Conservation (phyloP, 35 echinoderm and acorn worm genomes). For the Apostichopus californicus region DNA sequence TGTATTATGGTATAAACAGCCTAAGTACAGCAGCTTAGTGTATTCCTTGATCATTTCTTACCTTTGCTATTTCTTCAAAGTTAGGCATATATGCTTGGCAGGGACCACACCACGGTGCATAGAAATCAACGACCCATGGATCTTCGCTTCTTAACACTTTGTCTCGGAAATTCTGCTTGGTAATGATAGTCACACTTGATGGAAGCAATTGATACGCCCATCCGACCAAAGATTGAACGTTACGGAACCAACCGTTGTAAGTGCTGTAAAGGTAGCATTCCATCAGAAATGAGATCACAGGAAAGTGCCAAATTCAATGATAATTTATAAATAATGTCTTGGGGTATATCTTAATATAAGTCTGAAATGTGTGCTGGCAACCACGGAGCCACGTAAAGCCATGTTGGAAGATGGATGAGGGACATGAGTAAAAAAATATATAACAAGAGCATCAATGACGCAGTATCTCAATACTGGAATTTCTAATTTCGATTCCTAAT, state of each 20-base stretch:
- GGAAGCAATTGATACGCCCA: constrained; percentile 89
- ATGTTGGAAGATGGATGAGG: too few species aligned
- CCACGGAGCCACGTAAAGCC: too few species aligned
- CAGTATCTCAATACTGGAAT: too few species aligned
- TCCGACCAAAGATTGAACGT: constrained; percentile 78
- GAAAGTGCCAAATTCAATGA: too few species aligned
- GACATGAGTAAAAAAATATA: too few species aligned
- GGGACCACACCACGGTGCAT: constrained; percentile 84
- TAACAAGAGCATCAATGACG: too few species aligned
- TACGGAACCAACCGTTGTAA: constrained; percentile 82
- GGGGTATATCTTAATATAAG: too few species aligned
- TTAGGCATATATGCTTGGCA: constrained; percentile 82
- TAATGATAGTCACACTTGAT: constrained; percentile 69
- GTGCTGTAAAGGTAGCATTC: constrained; percentile 42
- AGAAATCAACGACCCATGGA: constrained; percentile 91
- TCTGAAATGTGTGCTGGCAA: too few species aligned
- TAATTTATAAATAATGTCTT: too few species aligned
- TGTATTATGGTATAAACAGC: too few species aligned
- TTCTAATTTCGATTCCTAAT: too few species aligned
- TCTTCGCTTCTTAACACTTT: constrained; percentile 82
- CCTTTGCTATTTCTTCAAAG: constrained; percentile 83
- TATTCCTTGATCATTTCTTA: constrained; percentile 13
- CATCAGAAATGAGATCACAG: background rate
- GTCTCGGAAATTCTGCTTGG: constrained; percentile 71
- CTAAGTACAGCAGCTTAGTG: too few species aligned